Base-by-base conservation (phyloP, 2,113 vertebrate species). In the Tragulus kanchil region DNA sequence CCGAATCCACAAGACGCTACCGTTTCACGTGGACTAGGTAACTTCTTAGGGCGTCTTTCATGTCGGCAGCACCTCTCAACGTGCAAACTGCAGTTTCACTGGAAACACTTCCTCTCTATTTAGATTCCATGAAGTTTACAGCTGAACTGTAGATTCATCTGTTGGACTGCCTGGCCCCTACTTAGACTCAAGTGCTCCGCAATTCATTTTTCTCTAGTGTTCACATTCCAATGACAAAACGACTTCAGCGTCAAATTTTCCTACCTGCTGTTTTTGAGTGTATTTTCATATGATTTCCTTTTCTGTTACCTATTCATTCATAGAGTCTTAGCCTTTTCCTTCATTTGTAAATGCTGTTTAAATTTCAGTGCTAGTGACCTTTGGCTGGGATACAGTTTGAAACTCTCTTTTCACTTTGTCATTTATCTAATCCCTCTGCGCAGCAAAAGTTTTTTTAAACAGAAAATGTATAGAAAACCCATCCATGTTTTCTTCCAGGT, bases 321-420 rank as follows among this genome's bases (percentile, higher is more conserved):
- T 65, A 28, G 25, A 65, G n/a, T 31, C 61, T 62, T 45, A 58
- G 67, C 19, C 64, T 54, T 82, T 78, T 59, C 83, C 86, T 61
- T 75, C 71, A 61, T 95, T 92, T 82, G 77, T 54, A 36, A 85
- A 84, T 54, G 62, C 61, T 88, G 79, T 65, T 87, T 88, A 69
- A 75, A 21, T 62, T 4, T 25, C 65, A 71, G 23, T 3, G 26
- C 17, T 8, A 8, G 50, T 61, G 59, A 36, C 54, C 45, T 84
- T 85, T 64, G 58, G 82, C n/a, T 59, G 4, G 1, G 61, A 78
- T 16, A 71, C 3, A 23, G 92, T 25, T 65, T 59, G 62, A 61
- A 61, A 62, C 54, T 50, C 3, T 48, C 87, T 95, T 28, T 17
- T 58, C 89, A 54, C 61, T 50, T 65, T 52, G 14, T 89, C 56